phyloP scores from a whole-genome alignment of 2,113 vertebrate species.

The Mola mola region DNA sequence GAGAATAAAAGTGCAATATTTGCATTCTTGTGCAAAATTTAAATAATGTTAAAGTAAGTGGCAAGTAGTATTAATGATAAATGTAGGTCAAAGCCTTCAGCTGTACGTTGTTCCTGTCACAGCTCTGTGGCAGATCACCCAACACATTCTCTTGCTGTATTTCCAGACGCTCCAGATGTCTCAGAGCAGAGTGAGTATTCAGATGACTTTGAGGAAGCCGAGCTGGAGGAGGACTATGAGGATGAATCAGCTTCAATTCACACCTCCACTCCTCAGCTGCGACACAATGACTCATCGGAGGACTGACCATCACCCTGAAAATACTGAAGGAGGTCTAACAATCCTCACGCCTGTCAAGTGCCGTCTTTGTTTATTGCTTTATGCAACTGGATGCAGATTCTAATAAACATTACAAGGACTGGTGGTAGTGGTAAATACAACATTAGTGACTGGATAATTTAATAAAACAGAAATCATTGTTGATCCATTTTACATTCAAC shows the following conservation, averaged over 20 bases:
- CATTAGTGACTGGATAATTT: too few species aligned
- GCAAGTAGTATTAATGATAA: too few species aligned
- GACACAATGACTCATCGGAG: constrained; percentile 53
- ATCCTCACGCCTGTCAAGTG: too few species aligned
- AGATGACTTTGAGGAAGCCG: constrained; percentile 83
- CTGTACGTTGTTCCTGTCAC: background rate
- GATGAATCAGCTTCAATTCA: constrained; percentile 57
- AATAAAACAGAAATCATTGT: too few species aligned
- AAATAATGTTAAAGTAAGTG: too few species aligned
- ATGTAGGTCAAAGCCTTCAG: too few species aligned
- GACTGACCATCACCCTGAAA: constrained; percentile 72
- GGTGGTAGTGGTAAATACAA: too few species aligned
- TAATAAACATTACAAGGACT: too few species aligned
- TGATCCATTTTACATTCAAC: too few species aligned
- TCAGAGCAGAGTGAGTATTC: constrained; percentile 72
- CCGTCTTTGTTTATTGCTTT: too few species aligned
- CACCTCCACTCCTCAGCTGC: constrained; percentile 36
- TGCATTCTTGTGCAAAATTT: background rate
- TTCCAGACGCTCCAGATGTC: constrained; percentile 36
- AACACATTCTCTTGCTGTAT: constrained; percentile 2
- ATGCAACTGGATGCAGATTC: too few species aligned
- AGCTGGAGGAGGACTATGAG: constrained; percentile 62
- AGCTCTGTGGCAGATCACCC: background rate
- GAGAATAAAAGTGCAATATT: too few species aligned
- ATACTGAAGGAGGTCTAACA: constrained; percentile 61